Evolutionary conservation across 2,888 invertebrate genomes (phyloP).

Genomic region (Tipula vernalis): DNA sequence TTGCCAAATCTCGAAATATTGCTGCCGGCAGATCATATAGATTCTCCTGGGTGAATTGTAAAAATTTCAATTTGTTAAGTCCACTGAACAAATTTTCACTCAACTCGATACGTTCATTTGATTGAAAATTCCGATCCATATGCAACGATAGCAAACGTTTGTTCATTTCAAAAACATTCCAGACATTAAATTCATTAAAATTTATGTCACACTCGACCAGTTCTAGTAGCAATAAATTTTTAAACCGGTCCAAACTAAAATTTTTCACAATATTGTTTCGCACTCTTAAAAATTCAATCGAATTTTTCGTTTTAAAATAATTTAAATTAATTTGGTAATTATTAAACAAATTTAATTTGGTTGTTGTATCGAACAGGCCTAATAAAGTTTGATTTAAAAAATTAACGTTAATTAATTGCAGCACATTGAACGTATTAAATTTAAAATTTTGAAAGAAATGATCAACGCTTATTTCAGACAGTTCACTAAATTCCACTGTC

Average conservation of each 20-base stretch:
- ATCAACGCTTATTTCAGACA: neutral
- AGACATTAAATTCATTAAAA: neutral
- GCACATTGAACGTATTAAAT: neutral
- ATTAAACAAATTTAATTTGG: neutral
- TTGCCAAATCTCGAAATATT: neutral
- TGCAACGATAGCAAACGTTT: neutral
- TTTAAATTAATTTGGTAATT: neutral
- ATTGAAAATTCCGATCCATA: neutral
- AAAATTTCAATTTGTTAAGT: neutral
- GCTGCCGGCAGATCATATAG: neutral
- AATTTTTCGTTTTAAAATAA: neutral
- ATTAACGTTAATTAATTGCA: neutral
- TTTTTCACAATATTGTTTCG: neutral
- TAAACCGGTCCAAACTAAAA: neutral
- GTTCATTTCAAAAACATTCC: neutral
- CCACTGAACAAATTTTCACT: neutral
- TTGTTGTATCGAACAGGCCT: neutral
- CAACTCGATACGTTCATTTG: neutral
- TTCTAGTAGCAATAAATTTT: neutral
- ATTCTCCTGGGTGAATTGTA: neutral
- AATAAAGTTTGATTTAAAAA: neutral
- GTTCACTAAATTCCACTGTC: neutral
- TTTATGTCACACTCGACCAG: neutral
- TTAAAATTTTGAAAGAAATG: neutral
- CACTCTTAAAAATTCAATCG: neutral